Percentiles rank a stretch among this genome's conserved stretches.
phyloP scores from a whole-genome alignment of 2,797 vertebrate genomes.

The Hydrocynus forskahlii region DNA sequence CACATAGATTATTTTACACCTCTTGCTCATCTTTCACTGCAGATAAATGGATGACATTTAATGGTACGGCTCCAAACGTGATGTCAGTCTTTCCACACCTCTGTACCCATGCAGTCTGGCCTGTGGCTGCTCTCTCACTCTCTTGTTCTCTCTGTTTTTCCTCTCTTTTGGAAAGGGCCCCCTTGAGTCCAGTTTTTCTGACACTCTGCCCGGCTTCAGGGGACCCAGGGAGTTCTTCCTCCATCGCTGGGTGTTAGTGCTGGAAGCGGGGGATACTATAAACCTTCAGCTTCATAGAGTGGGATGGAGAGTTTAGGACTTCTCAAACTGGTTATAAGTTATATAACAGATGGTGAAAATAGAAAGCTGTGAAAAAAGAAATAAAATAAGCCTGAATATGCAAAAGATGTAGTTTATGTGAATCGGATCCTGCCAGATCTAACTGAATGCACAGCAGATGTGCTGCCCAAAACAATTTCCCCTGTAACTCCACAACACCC shows the following conservation, averaged over 20 bases:
- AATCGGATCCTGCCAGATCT: background rate
- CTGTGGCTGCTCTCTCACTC: constrained; percentile 48
- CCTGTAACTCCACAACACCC: constrained; percentile 3
- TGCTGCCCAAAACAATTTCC: background rate
- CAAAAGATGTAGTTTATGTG: background rate
- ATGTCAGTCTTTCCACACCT: constrained; percentile 68
- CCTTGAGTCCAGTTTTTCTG: constrained; percentile 41
- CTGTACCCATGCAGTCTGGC: constrained; percentile 57
- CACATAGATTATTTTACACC: background rate
- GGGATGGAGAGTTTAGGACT: background rate
- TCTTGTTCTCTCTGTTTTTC: constrained; percentile 52
- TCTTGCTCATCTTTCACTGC: background rate
- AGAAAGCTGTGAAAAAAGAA: background rate
- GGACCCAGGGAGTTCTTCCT: constrained; percentile 15
- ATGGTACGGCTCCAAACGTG: constrained; percentile 62
- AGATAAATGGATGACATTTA: constrained; percentile 26
- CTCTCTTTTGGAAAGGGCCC: constrained; percentile 55
- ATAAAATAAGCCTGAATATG: constrained; percentile 7
- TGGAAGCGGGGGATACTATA: constrained; percentile 22
- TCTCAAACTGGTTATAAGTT: background rate
- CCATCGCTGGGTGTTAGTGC: constrained; percentile 24
- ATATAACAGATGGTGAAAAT: constrained; percentile 13
- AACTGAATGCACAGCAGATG: background rate
- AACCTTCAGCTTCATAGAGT: background rate
- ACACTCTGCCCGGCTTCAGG: constrained; percentile 26